Base-by-base conservation (phyloP, 2,797 vertebrate species). In the Pantherophis vulpinus region DNA sequence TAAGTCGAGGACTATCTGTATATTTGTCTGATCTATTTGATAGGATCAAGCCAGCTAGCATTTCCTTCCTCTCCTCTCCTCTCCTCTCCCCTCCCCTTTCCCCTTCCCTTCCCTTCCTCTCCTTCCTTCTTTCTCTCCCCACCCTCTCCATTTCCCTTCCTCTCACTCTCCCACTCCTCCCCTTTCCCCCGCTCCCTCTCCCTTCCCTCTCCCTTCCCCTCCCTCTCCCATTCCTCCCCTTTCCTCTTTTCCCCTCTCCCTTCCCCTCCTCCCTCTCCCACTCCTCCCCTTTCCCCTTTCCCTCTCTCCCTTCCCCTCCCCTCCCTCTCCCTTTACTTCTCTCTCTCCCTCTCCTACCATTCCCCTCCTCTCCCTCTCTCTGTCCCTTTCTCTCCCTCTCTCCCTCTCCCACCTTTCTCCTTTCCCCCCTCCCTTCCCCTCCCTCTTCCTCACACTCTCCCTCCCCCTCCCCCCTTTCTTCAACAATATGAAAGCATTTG, bases 391-490 rank as follows among this genome's bases (percentile, higher is more conserved):
- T 4, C 1, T n/a, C 4, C 6, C 20, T 1, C 2, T 63, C 8
- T 4, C 14, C 3, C 23, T 58, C 4, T 58, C 56, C 56, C 14
- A 8, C 2, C 25, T 70, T n/a, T n/a, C 27, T 11, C n/a, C 27
- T n/a, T n/a, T 70, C 4, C 4, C 13, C 32, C 32, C 5, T 79
- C 70, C 70, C 10, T 3, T 18, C 56, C 56, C 2, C n/a, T 93
- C 27, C 32, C 32, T 13, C 4, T 18, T 1, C 12, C 14, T n/a
- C 11, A 47, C 42, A 47, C 42, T 12, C 12, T 13, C 29, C 9
- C 10, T 1, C 25, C 23, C 14, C 32, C 94, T 59, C 92, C 94
- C 96, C 95, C 93, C 94, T 96, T 96, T 91, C 94, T 95, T 96
- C 93, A 42, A 4, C 70, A 37, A 4, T 42, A 10, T 4, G 18